phyloP scores from a whole-genome alignment of 2,797 vertebrate genomes.

The Siniperca scherzeri region DNA sequence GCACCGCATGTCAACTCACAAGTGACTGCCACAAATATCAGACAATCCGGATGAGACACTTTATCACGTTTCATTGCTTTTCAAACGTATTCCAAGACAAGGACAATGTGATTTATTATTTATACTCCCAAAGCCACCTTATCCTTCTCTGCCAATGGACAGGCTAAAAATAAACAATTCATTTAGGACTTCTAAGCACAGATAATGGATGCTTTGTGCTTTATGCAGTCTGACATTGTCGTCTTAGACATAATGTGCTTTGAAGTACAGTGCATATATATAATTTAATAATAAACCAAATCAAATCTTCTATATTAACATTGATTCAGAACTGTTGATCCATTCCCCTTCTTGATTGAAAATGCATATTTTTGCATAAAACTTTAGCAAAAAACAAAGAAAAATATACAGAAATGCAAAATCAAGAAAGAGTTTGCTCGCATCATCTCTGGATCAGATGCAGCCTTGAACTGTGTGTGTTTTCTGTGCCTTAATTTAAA shows the following conservation, averaged over 20 bases:
- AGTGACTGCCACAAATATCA: constrained; percentile 88
- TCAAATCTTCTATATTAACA: constrained; percentile 14
- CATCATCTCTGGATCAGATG: constrained; percentile 54
- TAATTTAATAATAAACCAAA: constrained; percentile 50
- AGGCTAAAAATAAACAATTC: constrained; percentile 86
- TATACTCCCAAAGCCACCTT: constrained; percentile 84
- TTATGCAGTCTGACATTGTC: constrained; percentile 58
- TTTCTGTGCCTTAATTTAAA: constrained; percentile 78
- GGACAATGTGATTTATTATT: constrained; percentile 89
- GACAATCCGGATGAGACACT: constrained; percentile 87
- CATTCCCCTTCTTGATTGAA: background rate
- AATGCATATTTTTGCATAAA: constrained; percentile 27
- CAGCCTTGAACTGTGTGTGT: constrained; percentile 66
- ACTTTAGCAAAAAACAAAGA: background rate
- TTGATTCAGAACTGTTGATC: constrained; percentile 35
- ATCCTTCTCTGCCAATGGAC: constrained; percentile 79
- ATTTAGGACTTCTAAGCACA: constrained; percentile 80
- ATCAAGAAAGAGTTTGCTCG: constrained; percentile 37
- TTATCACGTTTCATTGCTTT: constrained; percentile 90
- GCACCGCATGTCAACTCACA: constrained; percentile 83
- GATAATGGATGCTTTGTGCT: constrained; percentile 67
- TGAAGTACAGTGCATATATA: constrained; percentile 37
- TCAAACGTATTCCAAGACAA: constrained; percentile 86
- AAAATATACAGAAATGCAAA: constrained; percentile 2
- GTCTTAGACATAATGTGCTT: constrained; percentile 58